phyloP scores from a whole-genome alignment of 2,113 vertebrate genomes.

The Calyptomena viridis region DNA sequence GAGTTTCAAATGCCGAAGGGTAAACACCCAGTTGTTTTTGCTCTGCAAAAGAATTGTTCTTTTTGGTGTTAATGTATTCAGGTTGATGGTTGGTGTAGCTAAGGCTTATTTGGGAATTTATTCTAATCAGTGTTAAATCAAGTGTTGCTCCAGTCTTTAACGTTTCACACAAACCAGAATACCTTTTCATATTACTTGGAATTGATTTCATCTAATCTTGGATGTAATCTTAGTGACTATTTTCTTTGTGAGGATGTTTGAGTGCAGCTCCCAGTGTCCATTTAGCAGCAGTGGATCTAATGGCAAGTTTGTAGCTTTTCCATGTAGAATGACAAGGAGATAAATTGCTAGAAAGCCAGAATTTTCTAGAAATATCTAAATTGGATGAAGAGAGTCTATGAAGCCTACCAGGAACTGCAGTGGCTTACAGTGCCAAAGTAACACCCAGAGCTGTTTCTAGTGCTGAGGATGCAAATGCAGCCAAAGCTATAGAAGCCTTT shows the following conservation, averaged over 20 bases:
- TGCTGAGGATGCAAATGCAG: neutral
- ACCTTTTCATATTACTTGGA: neutral
- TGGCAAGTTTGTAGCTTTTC: neutral
- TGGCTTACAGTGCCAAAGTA: neutral
- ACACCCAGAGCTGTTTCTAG: neutral
- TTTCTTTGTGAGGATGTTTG: slow-evolving; percentile 12
- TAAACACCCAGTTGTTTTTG: neutral
- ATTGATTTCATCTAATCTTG: neutral
- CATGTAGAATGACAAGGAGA: neutral
- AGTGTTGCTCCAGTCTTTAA: neutral
- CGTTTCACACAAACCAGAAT: slow-evolving; percentile 6
- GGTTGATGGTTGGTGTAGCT: neutral
- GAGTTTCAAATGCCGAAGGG: neutral
- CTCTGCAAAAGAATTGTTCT: neutral
- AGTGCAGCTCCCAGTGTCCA: neutral
- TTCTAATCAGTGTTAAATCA: slow-evolving; percentile 14
- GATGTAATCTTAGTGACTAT: neutral
- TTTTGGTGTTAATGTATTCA: neutral
- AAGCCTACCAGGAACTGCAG: neutral
- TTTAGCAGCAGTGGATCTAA: neutral
- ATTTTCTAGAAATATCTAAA: neutral
- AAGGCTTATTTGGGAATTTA: neutral
- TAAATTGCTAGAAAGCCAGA: neutral
- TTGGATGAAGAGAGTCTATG: neutral
- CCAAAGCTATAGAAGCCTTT: neutral